These are phyloP conservation scores for Acrossocheilus fasciatus DNA, from an alignment of 2,797 vertebrate genomes.

Conservation along the genomic window DNA sequence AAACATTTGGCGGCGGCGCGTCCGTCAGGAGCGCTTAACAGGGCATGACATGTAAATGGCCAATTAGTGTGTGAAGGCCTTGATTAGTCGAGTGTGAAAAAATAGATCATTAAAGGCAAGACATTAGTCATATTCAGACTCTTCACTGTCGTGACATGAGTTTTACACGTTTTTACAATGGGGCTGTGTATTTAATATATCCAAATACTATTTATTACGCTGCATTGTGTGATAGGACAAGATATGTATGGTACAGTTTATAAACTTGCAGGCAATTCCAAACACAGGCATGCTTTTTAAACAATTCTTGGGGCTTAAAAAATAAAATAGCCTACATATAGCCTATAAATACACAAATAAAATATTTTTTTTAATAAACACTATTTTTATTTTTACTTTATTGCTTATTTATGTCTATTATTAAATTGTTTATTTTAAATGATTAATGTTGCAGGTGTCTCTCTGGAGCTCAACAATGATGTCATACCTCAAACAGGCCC, in stretches of 20 bases:
- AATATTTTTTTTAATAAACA: not conserved
- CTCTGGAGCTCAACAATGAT: constrained; percentile 83
- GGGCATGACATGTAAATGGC: constrained; percentile 52
- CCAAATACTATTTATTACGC: not conserved
- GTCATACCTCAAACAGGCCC: constrained; percentile 96
- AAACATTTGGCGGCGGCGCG: constrained; percentile 16
- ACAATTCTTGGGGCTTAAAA: not conserved
- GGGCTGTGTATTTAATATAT: not conserved
- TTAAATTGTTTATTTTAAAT: not conserved
- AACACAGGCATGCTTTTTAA: not conserved
- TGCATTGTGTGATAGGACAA: not conserved
- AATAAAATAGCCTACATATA: not conserved
- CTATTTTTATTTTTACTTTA: not conserved
- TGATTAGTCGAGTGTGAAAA: constrained; percentile 61
- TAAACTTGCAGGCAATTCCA: not conserved
- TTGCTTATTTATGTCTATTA: not conserved
- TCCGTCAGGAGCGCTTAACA: constrained; percentile 32
- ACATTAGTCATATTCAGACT: constrained; percentile 36
- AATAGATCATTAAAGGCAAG: constrained; percentile 19
- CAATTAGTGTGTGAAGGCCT: constrained; percentile 46
- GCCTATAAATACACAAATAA: too few species aligned
- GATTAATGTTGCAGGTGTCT: constrained; percentile 43
- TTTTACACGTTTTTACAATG: not conserved
- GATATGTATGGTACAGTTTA: not conserved
- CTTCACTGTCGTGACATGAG: not conserved